Base-by-base conservation (phyloP, 2,888 invertebrate genomes). In the Aquatica leii region DNA sequence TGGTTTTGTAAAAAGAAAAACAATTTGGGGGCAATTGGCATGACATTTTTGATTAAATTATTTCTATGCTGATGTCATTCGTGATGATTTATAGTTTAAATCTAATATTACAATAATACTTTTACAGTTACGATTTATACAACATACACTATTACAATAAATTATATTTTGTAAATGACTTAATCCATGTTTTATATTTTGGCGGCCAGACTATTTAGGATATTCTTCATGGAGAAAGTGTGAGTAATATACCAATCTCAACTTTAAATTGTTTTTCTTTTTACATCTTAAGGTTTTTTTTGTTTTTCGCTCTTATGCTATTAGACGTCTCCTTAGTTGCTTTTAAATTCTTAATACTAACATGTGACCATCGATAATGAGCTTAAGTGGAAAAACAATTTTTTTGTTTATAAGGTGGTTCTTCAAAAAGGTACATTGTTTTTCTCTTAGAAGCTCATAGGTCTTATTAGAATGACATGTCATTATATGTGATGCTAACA, bases 401-500 rank as follows among this genome's bases (percentile, higher is more conserved):
- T 52, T 40, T 40, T 35, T 50, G 2, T 24, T 20, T 12, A 4
- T 50, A n/a, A 48, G 5, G 21, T 12, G 34, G 24, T 50, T 24
- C 12, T 31, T 24, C 46, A 34, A 55, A 35, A 37, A 50, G 49
- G 35, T 9, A 24, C 2, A 34, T 50, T 50, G 49, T 62, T 62
- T 62, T 31, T 21, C 41, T 34, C 49, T 17, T 41, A 58, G 53
- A 34, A 63, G 63, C 63, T 59, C 59, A 51, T 63, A 37, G 48
- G 35, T 53, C 49, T 65, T 69, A 69, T 62, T 67, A 66, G 64
- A 67, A 65, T 70, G 67, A 70, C 59, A 72, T 69, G 65, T 71
- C 72, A 67, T 73, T 75, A 71, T 77, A 75, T 77, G 76, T 76
- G 75, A 77, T 80, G 81, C 82, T 82, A 82, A 82, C 81, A 87